Evolutionary conservation across 2,888 invertebrate species (phyloP).

Genomic region (Scaptomyza reducta): DNA sequence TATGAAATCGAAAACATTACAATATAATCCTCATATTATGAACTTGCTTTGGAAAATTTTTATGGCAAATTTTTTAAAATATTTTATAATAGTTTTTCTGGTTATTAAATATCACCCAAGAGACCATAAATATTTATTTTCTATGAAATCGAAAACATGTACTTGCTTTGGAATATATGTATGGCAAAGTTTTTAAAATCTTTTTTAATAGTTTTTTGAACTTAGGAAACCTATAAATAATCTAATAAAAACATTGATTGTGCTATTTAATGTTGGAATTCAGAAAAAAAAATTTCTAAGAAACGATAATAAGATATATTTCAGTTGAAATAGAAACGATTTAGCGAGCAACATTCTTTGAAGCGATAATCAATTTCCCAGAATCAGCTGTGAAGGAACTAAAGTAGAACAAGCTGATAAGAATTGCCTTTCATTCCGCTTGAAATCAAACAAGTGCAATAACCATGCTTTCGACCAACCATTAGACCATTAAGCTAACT

Average conservation of each 20-base stretch:
- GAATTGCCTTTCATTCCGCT: slow-evolving; percentile 1
- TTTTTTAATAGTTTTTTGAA: too few species aligned
- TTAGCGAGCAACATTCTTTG: not conserved
- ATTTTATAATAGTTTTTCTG: too few species aligned
- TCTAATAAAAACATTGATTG: too few species aligned
- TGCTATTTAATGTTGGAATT: not conserved
- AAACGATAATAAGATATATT: not conserved
- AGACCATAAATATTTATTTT: too few species aligned
- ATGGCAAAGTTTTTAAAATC: too few species aligned
- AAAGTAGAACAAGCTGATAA: slow-evolving; percentile 14
- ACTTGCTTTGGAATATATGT: too few species aligned
- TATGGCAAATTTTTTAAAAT: too few species aligned
- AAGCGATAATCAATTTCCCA: not conserved
- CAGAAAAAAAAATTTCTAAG: not conserved
- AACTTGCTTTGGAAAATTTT: too few species aligned
- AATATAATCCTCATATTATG: too few species aligned
- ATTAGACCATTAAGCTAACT: slow-evolving; percentile 23
- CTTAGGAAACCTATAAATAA: too few species aligned
- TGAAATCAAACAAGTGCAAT: slow-evolving; percentile 21
- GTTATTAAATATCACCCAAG: not conserved
- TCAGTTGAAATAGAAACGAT: not conserved
- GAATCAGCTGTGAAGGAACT: not conserved
- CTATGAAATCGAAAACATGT: too few species aligned
- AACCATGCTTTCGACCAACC: not conserved
- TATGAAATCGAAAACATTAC: too few species aligned